These are phyloP conservation scores for Carassius carassius DNA, from an alignment of 2,113 vertebrate species.

Conservation along the genomic window DNA sequence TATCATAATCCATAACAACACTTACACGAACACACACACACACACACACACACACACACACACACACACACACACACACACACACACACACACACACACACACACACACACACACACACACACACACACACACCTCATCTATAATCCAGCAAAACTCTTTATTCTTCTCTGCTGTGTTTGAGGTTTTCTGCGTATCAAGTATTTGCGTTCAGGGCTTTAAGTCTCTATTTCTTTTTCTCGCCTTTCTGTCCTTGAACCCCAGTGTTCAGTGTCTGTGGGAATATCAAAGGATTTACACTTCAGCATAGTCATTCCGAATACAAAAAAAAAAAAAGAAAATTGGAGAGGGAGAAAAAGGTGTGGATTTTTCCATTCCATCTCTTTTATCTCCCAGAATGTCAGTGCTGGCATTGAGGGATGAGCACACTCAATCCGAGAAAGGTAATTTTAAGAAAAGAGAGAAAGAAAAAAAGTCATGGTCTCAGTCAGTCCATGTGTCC, in stretches of 20 bases:
- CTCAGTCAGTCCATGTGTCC: constrained; percentile 5
- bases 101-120: not conserved
- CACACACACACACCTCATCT: not conserved
- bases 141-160: constrained; percentile 27
- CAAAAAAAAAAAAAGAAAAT: not conserved
- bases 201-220: constrained; percentile 24
- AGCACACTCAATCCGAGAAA: constrained; percentile 19
- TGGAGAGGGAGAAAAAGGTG: constrained; percentile 28
- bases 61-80: not conserved
- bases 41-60: not conserved
- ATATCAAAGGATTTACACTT: constrained; percentile 44
- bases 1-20: constrained; percentile 27
- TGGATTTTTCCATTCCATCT: constrained; percentile 40
- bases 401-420: constrained; percentile 35
- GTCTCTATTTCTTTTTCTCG: constrained; percentile 15
- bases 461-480: constrained; percentile 4
- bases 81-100: not conserved
- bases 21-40: constrained; percentile 15
- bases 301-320: constrained; percentile 23
- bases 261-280: constrained; percentile 29
- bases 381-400: constrained; percentile 41
- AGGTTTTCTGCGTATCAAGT: not conserved
- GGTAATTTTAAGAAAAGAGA: constrained; percentile 22
- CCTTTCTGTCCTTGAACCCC: constrained; percentile 41
- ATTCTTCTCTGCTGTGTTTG: constrained; percentile 6